Evolutionary conservation across 2,888 invertebrate species (phyloP), one percentile per base, ranked within the genome.

Genomic region (Chrysolina haemoptera): DNA sequence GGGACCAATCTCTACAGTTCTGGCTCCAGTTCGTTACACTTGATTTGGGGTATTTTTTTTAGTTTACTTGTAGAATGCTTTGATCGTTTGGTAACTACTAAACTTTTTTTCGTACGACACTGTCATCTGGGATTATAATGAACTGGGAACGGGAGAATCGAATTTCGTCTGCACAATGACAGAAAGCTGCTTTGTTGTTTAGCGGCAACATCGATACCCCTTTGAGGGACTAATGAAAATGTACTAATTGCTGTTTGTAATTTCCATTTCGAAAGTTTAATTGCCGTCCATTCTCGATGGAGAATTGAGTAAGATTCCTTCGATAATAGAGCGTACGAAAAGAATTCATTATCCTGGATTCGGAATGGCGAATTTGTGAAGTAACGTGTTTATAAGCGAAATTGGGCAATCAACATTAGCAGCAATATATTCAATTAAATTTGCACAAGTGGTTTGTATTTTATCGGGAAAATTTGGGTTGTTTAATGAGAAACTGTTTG

Each of bases 141-240:
- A 53, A 53, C 53, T 20, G 53, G 53, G 53, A 53, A 53, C 20
- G 20, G 12, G 22, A 53, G 53, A 22, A 53, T 12, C 53, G 53
- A 53, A 53, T 11, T 53, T 18, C 18, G 53, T 20, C 53, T 53
- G 20, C 20, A 22, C 14, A 53, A 11, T 53, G 22, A 18, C 53
- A 53, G 20, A 20, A 53, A 18, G 53, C 20, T 53, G 4, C 53
- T 8, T 53, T 53, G 53, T 53, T 53, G 20, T 53, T 20, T 53
- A 53, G 53, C 22, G 53, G 53, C 53, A 53, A 53, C 53, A 53
- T 53, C 53, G 53, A 53, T 53, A 20, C 53, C 53, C 9, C 53
- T 53, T 53, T 53, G 18, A 53, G 18, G 16, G 18, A 53, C 53
- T 53, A 53, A 53, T 53, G 53, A 53, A 53, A 53, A 53, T 20